phyloP scores from a whole-genome alignment of 2,113 vertebrate genomes.

The Leptobrachium leishanense region DNA sequence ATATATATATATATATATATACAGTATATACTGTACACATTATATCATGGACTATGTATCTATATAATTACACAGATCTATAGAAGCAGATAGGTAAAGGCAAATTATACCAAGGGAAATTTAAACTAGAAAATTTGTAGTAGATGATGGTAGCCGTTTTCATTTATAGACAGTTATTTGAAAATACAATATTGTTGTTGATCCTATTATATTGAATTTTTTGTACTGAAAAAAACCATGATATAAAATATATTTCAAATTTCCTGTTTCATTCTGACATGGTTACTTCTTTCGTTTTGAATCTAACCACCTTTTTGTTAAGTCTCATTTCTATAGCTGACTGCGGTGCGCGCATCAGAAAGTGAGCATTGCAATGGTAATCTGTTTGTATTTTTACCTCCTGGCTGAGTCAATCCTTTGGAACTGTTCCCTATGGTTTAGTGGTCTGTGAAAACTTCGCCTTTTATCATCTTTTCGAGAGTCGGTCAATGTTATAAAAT shows the following conservation, averaged over 20 bases:
- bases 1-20: no score
- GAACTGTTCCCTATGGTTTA: slow-evolving; percentile 10
- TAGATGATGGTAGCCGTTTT: no score
- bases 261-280: background rate
- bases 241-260: background rate
- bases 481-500: no score
- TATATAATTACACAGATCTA: no score
- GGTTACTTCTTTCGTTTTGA: background rate
- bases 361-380: slow-evolving; percentile 19
- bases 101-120: no score
- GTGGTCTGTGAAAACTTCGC: background rate
- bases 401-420: slow-evolving; percentile 13
- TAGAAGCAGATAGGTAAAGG: no score
- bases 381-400: slow-evolving; percentile 11
- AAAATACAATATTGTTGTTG: no score
- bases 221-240: background rate
- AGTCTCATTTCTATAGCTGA: slow-evolving; percentile 19
- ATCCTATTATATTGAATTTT: background rate
- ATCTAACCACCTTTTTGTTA: slow-evolving; percentile 17
- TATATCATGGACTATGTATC: no score
- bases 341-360: slow-evolving; percentile 17
- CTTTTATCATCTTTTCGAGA: background rate
- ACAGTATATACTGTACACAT: no score
- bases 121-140: no score
- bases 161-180: no score